Evolutionary conservation across 2,113 vertebrate genomes (phyloP), one percentile per base, ranked within the genome.

Genomic region (Heliornis fulica): DNA sequence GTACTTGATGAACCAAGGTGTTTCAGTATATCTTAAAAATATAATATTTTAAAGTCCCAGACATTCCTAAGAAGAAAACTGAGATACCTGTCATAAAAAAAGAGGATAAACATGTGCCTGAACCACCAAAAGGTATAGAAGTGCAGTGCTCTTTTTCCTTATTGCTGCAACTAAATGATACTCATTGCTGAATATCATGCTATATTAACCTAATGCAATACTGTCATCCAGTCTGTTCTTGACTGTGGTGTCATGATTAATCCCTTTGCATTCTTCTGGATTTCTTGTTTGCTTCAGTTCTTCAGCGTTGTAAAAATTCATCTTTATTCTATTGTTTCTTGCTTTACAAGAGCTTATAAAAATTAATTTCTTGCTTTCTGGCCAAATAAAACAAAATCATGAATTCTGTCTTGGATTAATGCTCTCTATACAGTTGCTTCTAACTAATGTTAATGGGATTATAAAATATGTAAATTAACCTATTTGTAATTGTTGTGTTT

Each of bases 91-190:
- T 80, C 70, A 85, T 97, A 20, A 98, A 97, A 96, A 97, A 84
- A 74, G 98, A 98, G 82, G 98, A 92, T 84, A 98, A 97, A 72
- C 81, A 13, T 43, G 59, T 97, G 87, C 98, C 92, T 65, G 98
- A 98, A 94, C 97, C 87, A 59, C 11, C 68, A 57, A 98, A 98
- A 98, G 98, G 98, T 98, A 98, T 23, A 95, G 76, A 86, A 0
- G 2, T 78, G 64, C 85, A 31, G 6, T 77, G 46, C 15, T 96
- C 14, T 75, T 89, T 77, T 95, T 93, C 70, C 36, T 93, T 87
- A 65, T 21, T 75, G 53, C 50, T 80, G 41, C 53, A 92, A 83
- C 59, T 94, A 94, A 93, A 79, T 11, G 0, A 32, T 91, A 43
- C 87, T 68, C 29, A 59, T 50, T 65, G 51, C 53, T 82, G 45